Evolutionary conservation across 2,888 invertebrate species (phyloP).

Genomic region (Andrena trimmerana): DNA sequence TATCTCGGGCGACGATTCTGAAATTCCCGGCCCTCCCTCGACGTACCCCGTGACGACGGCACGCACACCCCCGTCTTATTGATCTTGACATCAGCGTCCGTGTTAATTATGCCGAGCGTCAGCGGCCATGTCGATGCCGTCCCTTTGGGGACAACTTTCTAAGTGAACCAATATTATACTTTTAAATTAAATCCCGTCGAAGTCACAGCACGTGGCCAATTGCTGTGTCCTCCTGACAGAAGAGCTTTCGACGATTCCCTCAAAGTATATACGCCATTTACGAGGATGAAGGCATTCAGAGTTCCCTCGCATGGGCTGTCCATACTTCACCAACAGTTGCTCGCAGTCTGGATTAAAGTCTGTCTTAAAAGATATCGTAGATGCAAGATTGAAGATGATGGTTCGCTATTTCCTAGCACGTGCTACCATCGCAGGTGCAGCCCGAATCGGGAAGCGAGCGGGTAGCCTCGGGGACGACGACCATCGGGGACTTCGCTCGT

Average conservation of each 20-base stretch:
- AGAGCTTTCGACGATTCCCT: no score
- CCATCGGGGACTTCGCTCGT: conserved; percentile 44
- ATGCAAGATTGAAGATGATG: no score
- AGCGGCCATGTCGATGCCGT: conserved; percentile 29
- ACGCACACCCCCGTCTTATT: conserved; percentile 59
- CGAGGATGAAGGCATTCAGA: no score
- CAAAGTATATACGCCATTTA: no score
- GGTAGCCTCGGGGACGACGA: conserved; percentile 53
- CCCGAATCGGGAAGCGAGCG: conserved; percentile 18
- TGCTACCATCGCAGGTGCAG: conserved; percentile 52
- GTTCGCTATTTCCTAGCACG: conserved; percentile 15
- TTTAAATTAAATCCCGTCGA: conserved; percentile 27
- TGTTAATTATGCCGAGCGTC: conserved; percentile 55
- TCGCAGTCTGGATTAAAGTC: no score
- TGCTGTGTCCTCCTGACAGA: no score
- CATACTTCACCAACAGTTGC: no score
- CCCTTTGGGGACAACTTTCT: conserved; percentile 45
- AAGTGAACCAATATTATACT: conserved; percentile 46
- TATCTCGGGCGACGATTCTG: conserved; percentile 58
- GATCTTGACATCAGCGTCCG: conserved; percentile 50
- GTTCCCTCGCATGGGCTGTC: no score
- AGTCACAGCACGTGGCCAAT: no score
- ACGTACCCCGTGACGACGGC: conserved; percentile 35
- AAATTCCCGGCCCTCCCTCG: conserved; percentile 47
- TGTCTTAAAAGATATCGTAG: no score